Evolutionary conservation across 37 sponge, comb jelly and placozoan species (phyloP).

Genomic region (Aphrocallistes beatrix): DNA sequence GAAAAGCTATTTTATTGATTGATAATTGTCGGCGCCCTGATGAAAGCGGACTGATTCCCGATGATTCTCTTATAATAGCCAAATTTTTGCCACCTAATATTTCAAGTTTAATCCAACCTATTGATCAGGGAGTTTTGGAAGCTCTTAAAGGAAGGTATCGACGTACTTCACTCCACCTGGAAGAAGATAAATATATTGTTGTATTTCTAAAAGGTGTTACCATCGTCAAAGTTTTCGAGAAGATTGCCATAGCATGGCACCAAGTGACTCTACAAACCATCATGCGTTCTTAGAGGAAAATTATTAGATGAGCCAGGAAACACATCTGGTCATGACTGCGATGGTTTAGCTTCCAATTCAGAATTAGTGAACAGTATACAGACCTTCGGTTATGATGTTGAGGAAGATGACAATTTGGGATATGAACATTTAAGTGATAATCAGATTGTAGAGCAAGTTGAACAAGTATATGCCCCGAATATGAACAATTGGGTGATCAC

Average conservation of each 20-base stretch:
- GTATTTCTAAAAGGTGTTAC: neutral
- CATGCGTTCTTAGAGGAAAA: neutral
- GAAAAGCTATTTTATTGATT: too few species aligned
- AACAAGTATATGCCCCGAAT: neutral
- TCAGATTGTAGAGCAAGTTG: neutral
- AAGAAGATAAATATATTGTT: neutral
- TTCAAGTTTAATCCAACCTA: neutral
- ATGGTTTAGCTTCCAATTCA: neutral
- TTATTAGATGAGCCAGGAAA: neutral
- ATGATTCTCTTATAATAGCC: neutral
- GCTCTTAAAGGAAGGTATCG: neutral
- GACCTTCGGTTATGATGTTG: neutral
- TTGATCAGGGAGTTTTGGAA: neutral
- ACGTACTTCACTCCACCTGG: neutral
- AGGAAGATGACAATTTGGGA: neutral
- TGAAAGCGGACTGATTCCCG: too few species aligned
- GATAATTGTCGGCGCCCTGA: too few species aligned
- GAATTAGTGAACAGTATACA: neutral
- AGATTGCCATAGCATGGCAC: neutral
- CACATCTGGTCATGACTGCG: neutral
- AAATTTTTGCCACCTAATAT: neutral
- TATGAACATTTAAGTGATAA: neutral
- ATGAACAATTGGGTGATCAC: too few species aligned
- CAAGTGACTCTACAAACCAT: neutral
- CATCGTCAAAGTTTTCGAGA: neutral